Percentiles rank a stretch among this genome's conserved stretches.
These are phyloP conservation scores for Sarcophaga subvicina DNA, from an alignment of 2,888 invertebrate genomes.

Conservation along the genomic window DNA sequence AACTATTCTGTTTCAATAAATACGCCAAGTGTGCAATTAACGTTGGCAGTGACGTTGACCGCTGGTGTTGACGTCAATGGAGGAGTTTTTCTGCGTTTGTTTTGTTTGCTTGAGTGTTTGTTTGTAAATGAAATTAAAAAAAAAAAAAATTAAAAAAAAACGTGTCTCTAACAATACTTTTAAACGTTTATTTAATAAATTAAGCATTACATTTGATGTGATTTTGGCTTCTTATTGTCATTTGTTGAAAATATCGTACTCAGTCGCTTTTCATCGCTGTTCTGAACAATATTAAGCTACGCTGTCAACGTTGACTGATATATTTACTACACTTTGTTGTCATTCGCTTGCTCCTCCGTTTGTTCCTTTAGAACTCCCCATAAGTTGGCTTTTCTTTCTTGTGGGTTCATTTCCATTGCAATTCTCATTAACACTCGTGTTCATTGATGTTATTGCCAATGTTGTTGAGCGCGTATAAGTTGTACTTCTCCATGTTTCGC, in stretches of 20 bases:
- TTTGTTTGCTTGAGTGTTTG: conserved; percentile 4
- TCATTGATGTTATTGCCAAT: conserved; percentile 38
- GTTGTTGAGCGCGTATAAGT: conserved; percentile 58
- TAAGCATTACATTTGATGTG: background rate
- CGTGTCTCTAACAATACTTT: conserved; percentile 51
- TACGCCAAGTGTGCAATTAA: background rate
- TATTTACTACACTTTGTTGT: background rate
- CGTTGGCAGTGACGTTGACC: conserved; percentile 56
- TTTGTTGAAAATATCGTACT: background rate
- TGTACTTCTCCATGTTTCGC: conserved; percentile 51
- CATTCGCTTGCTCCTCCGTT: conserved; percentile 7
- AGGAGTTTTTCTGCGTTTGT: conserved; percentile 35
- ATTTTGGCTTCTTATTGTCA: too few relatives aligned
- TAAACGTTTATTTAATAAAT: conserved; percentile 33
- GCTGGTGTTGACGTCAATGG: conserved; percentile 40
- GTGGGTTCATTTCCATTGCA: conserved; percentile 65
- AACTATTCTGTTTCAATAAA: background rate
- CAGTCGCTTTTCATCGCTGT: background rate
- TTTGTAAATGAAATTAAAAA: background rate
- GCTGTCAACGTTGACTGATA: background rate
- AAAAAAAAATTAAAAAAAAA: background rate
- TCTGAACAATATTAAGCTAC: background rate
- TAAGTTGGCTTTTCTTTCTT: background rate
- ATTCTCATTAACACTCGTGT: conserved; percentile 54
- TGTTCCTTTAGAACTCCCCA: conserved; percentile 38